phyloP scores from a whole-genome alignment of 2,797 vertebrate species.

The Gastrophryne carolinensis region DNA sequence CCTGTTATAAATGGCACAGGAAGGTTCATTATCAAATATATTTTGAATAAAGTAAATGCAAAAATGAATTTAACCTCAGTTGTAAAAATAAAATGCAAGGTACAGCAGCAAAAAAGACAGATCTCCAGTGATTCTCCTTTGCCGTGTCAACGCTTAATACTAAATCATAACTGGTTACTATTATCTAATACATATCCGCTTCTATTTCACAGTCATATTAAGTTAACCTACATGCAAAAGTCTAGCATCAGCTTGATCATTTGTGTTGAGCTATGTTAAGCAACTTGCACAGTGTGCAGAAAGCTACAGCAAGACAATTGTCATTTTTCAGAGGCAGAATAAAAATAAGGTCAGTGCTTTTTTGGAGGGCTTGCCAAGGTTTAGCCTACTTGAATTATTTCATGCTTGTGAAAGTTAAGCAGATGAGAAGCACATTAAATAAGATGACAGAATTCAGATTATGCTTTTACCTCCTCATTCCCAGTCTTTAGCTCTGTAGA shows the following conservation, averaged over 20 bases:
- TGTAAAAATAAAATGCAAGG: no score
- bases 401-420: constrained; percentile 71
- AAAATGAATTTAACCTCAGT: no score
- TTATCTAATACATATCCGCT: background rate
- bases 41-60: no score
- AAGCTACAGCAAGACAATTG: constrained; percentile 48
- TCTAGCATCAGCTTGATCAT: background rate
- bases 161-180: no score
- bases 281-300: background rate
- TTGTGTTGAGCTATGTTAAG: background rate
- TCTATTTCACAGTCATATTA: background rate
- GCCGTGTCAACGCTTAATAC: no score
- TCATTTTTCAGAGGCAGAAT: constrained; percentile 52
- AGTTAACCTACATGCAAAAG: background rate
- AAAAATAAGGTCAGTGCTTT: constrained; percentile 62
- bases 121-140: no score
- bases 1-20: no score
- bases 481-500: constrained; percentile 53
- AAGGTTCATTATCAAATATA: no score
- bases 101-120: no score
- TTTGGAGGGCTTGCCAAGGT: constrained; percentile 63
- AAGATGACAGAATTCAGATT: constrained; percentile 69
- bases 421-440: constrained; percentile 70
- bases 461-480: constrained; percentile 48
- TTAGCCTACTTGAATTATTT: constrained; percentile 67